A percentile compares a stretch with the other conserved stretches of the same genome.
These are phyloP conservation scores for Cromileptes altivelis DNA, from an alignment of 2,113 vertebrate species.

Conservation along the genomic window DNA sequence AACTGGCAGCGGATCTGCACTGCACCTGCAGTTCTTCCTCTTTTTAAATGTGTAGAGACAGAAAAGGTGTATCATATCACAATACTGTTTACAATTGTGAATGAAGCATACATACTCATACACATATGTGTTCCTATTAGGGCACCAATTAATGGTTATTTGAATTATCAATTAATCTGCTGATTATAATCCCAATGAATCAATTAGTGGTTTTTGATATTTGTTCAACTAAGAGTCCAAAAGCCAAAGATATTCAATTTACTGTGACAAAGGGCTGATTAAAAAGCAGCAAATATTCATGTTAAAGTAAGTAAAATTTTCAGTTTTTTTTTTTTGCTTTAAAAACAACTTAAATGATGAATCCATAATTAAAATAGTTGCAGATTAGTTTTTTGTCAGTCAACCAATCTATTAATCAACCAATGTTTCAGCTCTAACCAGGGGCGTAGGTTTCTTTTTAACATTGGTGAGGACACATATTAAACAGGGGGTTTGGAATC, in stretches of 20 bases:
- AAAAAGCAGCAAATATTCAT: background rate
- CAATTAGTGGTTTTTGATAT: background rate
- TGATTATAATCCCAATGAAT: background rate
- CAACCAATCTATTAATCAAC: too few species aligned
- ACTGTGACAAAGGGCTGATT: background rate
- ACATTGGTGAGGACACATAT: too few species aligned
- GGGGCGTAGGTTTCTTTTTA: too few species aligned
- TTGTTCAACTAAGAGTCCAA: background rate
- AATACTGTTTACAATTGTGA: background rate
- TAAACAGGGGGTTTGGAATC: too few species aligned
- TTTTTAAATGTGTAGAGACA: conserved; percentile 16
- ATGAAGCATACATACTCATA: background rate
- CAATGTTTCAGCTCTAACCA: too few species aligned
- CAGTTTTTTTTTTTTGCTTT: background rate
- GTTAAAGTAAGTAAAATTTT: background rate
- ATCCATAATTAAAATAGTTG: background rate
- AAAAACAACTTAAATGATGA: background rate
- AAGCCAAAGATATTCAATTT: background rate
- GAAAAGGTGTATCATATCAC: background rate
- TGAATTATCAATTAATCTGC: background rate
- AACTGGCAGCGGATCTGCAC: conserved; percentile 24
- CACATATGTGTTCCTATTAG: background rate
- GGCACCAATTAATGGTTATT: background rate
- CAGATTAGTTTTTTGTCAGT: background rate
- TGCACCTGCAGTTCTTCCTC: conserved; percentile 59